These are phyloP conservation scores for Meloidogyne exigua DNA, from an alignment of 1,140 invertebrate genomes.

Conservation along the genomic window DNA sequence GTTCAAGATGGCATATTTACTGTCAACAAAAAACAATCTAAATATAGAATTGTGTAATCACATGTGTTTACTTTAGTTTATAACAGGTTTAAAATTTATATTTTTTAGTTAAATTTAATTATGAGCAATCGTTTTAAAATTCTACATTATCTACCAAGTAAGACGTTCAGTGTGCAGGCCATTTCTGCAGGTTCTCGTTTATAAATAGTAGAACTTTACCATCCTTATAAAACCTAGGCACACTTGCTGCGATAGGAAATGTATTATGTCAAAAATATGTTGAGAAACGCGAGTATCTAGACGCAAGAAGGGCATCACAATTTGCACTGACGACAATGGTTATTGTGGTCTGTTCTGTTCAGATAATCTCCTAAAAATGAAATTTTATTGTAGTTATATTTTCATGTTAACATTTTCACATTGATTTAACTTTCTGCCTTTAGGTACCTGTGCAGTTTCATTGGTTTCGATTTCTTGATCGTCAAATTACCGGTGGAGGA, in stretches of 20 bases:
- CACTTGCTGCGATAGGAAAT: constrained; percentile 35
- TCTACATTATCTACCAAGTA: constrained; percentile 21
- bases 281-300: constrained; percentile 33
- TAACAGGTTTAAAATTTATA: background rate
- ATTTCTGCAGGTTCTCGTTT: constrained; percentile 19
- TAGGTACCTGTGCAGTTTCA: constrained; percentile 39
- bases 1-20: no score
- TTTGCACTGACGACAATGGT: constrained; percentile 38
- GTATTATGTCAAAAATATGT: constrained; percentile 34
- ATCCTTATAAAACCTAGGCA: constrained; percentile 17
- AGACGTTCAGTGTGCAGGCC: constrained; percentile 29
- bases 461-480: constrained; percentile 41
- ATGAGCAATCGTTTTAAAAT: background rate
- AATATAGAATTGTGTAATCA: no score
- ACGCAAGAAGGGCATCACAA: constrained; percentile 17
- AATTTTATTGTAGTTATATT: constrained; percentile 5
- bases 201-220: background rate
- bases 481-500: constrained; percentile 1
- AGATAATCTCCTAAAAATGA: no score
- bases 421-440: background rate
- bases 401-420: background rate
- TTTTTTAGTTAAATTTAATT: background rate
- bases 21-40: no score
- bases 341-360: constrained; percentile 20
- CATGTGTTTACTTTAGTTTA: no score